phyloP scores from a whole-genome alignment of 2,113 vertebrate genomes.

The Accipiter virgatus region DNA sequence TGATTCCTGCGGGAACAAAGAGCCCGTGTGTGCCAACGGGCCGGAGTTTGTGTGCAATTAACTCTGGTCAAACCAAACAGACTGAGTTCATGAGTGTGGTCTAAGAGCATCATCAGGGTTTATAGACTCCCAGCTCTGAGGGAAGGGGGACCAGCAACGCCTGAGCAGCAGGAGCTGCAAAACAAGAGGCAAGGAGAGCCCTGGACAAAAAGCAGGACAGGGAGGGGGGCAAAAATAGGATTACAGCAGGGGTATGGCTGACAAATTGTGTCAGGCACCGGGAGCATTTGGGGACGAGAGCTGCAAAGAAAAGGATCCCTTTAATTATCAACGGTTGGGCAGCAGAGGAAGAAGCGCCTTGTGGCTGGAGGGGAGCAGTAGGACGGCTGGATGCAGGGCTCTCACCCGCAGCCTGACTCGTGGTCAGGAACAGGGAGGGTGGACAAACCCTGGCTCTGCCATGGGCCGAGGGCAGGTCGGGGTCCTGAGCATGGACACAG shows the following conservation, averaged over 20 bases:
- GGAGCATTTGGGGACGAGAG: not conserved
- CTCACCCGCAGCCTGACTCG: not conserved
- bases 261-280: not conserved
- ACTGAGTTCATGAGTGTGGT: not conserved
- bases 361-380: not conserved
- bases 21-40: not conserved
- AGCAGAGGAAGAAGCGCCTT: fast-evolving
- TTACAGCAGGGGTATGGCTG: not conserved
- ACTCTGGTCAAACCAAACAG: constrained; percentile 60
- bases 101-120: not conserved
- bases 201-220: not conserved
- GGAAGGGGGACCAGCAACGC: not conserved
- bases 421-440: not conserved
- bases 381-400: fast-evolving
- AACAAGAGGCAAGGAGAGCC: not conserved
- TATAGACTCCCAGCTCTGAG: not conserved
- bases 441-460: not conserved
- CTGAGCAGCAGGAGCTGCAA: not conserved
- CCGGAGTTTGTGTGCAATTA: constrained; percentile 40
- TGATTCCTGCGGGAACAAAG: constrained; percentile 55
- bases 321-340: not conserved
- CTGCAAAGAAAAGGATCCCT: not conserved
- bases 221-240: not conserved
- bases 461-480: fast-evolving
- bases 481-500: not conserved